Evolutionary conservation across 2,888 invertebrate genomes (phyloP).

Genomic region (Dynastes maya): DNA sequence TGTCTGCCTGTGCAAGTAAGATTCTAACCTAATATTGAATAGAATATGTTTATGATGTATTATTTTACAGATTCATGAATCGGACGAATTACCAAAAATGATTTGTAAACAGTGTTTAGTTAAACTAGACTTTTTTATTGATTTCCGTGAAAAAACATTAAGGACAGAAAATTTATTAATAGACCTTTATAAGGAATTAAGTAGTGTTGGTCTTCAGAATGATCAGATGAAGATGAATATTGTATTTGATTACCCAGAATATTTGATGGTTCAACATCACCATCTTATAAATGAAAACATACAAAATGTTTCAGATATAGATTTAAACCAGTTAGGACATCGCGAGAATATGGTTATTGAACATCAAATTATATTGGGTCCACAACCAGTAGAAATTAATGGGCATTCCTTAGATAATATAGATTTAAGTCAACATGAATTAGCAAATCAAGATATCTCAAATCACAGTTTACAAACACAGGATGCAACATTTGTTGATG

Average conservation of each 20-base stretch:
- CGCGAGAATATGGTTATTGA: constrained; percentile 64
- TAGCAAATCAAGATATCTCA: constrained; percentile 65
- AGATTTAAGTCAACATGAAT: constrained; percentile 65
- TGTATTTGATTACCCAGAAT: constrained; percentile 60
- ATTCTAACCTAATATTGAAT: constrained; percentile 19
- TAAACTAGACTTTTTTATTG: constrained; percentile 74
- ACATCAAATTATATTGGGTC: constrained; percentile 64
- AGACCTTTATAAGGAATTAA: constrained; percentile 66
- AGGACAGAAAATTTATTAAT: constrained; percentile 73
- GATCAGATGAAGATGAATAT: constrained; percentile 58
- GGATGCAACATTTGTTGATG: constrained; percentile 61
- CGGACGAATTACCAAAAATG: constrained; percentile 75
- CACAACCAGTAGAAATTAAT: constrained; percentile 62
- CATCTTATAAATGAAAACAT: constrained; percentile 62
- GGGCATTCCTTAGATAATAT: constrained; percentile 65
- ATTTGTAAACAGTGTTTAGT: constrained; percentile 75
- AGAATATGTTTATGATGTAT: constrained; percentile 5
- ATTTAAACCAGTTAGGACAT: constrained; percentile 62
- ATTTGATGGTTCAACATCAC: constrained; percentile 65
- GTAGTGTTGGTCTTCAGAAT: constrained; percentile 55
- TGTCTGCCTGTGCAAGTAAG: constrained; percentile 75
- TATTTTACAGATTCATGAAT: constrained; percentile 71
- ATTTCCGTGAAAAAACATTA: constrained; percentile 74
- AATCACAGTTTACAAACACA: constrained; percentile 64
- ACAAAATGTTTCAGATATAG: constrained; percentile 64